phyloP scores from a whole-genome alignment of 2,113 vertebrate genomes.

The Apodemus speciosus region DNA sequence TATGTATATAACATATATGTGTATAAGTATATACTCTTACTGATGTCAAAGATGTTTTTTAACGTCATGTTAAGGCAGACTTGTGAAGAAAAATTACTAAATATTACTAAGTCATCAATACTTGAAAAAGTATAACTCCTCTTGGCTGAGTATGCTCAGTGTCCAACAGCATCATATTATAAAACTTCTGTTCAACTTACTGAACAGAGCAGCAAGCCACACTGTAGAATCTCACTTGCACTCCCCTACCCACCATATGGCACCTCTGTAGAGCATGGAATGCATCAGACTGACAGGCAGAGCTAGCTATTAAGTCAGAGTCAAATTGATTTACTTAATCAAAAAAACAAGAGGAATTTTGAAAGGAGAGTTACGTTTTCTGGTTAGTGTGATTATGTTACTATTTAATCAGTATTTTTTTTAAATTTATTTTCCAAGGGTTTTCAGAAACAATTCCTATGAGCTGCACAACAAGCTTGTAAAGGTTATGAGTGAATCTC shows the following conservation, averaged over 20 bases:
- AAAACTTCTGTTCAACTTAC: not conserved
- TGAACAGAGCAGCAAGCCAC: not conserved
- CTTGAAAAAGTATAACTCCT: not conserved
- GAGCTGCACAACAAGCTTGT: not conserved
- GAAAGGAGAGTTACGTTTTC: not conserved
- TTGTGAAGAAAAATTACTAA: not conserved
- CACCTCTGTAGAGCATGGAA: not conserved
- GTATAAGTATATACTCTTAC: not conserved
- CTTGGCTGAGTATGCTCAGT: not conserved
- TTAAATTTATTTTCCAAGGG: not conserved
- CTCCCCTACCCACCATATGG: not conserved
- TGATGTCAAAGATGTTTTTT: not conserved
- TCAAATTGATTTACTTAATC: not conserved
- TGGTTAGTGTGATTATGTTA: not conserved
- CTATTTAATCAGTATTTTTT: not conserved
- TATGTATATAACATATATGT: too few relatives aligned
- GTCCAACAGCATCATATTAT: not conserved
- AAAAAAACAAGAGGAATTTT: conserved; percentile 26
- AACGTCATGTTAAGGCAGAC: not conserved
- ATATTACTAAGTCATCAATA: not conserved
- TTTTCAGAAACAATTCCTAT: not conserved
- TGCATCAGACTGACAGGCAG: conserved; percentile 1
- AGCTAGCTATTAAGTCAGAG: not conserved
- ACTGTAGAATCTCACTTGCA: not conserved
- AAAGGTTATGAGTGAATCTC: not conserved